Evolutionary conservation across 2,888 invertebrate genomes (phyloP).

Genomic region (Sesamia inferens): DNA sequence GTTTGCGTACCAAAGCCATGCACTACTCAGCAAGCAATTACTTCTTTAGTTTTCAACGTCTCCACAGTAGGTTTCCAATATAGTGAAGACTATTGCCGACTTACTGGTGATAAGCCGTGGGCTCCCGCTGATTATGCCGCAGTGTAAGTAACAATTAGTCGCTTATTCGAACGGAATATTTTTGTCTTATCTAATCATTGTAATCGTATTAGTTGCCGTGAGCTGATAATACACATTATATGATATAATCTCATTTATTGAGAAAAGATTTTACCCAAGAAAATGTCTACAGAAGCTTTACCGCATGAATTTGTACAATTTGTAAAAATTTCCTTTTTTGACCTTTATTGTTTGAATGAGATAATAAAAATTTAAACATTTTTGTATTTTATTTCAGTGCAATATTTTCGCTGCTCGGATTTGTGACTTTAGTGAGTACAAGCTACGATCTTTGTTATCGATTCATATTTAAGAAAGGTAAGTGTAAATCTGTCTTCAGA

Average conservation of each 20-base stretch:
- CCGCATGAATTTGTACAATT: neutral
- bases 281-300: no score
- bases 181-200: neutral
- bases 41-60: constrained; percentile 50
- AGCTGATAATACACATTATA: neutral
- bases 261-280: neutral
- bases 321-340: neutral
- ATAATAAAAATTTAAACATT: neutral
- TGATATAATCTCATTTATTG: neutral
- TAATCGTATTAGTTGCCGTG: neutral
- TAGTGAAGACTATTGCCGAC: constrained; percentile 45
- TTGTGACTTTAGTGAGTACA: constrained; percentile 71
- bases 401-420: constrained; percentile 58
- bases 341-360: no score
- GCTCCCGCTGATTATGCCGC: constrained; percentile 41
- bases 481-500: neutral
- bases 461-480: constrained; percentile 64
- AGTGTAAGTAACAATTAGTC: constrained; percentile 33
- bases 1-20: constrained; percentile 52
- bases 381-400: constrained; percentile 37
- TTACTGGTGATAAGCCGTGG: constrained; percentile 49
- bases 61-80: constrained; percentile 38
- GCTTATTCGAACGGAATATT: neutral
- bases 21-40: constrained; percentile 47
- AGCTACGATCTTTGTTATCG: constrained; percentile 71